These are phyloP conservation scores for Apoda limacodes DNA, from an alignment of 2,888 invertebrate genomes.

Conservation along the genomic window DNA sequence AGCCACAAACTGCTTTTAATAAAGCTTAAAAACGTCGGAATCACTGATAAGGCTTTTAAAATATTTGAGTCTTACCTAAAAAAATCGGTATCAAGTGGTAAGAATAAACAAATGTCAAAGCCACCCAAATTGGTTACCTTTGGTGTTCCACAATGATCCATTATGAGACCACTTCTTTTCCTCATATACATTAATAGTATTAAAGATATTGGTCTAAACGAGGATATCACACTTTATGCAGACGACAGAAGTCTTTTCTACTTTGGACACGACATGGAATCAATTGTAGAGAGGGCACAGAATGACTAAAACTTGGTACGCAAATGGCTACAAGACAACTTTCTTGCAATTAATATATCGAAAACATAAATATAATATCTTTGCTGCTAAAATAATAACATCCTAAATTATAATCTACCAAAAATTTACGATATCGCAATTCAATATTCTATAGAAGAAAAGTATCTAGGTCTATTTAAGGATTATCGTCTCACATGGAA, in stretches of 20 bases:
- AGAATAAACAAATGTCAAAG: constrained; percentile 1
- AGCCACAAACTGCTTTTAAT: no score
- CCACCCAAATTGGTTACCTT: background rate
- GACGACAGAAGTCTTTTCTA: constrained; percentile 18
- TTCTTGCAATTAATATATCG: constrained; percentile 12
- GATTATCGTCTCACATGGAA: constrained; percentile 1
- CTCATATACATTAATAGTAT: no score
- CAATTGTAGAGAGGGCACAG: no score
- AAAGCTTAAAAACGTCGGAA: no score
- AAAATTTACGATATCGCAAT: background rate
- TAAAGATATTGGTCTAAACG: constrained; percentile 7
- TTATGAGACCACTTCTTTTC: constrained; percentile 9
- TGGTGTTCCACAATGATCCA: background rate
- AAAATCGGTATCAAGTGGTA: constrained; percentile 1
- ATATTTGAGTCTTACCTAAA: constrained; percentile 5
- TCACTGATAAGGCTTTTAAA: constrained; percentile 1
- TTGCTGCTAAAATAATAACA: constrained; percentile 1
- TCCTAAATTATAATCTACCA: background rate
- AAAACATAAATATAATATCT: constrained; percentile 13
- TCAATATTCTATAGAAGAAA: background rate
- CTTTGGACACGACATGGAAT: no score
- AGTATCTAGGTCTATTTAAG: constrained; percentile 5
- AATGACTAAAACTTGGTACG: constrained; percentile 11
- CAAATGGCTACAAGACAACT: constrained; percentile 17
- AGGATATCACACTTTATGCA: constrained; percentile 13